phyloP scores from a whole-genome alignment of 2,113 vertebrate species.

The Athene noctua region DNA sequence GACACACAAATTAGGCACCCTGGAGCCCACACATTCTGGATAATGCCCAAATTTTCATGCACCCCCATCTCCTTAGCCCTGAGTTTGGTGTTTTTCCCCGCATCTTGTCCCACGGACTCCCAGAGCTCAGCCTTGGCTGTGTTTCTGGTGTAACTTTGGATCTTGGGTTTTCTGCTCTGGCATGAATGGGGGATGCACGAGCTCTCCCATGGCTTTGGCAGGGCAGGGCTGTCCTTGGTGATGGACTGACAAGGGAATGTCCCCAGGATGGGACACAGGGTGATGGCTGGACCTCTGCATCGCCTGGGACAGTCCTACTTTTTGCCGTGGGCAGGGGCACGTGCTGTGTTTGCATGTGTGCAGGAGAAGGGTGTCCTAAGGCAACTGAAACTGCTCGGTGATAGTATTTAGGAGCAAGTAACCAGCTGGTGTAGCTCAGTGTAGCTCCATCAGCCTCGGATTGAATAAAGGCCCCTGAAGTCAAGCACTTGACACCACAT shows the following conservation, averaged over 20 bases:
- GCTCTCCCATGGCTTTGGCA: neutral
- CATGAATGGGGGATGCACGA: accelerated
- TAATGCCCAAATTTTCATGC: accelerated
- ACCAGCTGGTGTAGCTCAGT: neutral
- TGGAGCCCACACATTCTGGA: neutral
- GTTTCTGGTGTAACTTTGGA: neutral
- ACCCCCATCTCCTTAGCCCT: neutral
- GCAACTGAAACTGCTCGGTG: neutral
- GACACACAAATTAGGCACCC: neutral
- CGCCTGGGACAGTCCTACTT: neutral
- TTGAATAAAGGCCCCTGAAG: too few species aligned
- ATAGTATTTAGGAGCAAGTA: accelerated
- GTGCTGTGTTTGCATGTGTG: accelerated
- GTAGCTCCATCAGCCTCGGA: neutral
- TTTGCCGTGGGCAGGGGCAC: neutral
- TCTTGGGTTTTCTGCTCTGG: accelerated
- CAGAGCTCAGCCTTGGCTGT: neutral
- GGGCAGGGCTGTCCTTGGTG: neutral
- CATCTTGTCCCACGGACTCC: neutral
- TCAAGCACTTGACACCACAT: neutral
- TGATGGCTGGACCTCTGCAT: neutral
- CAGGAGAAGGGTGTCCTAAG: neutral
- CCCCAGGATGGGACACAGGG: neutral
- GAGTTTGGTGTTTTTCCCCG: neutral
- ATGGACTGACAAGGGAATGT: neutral